Base-by-base conservation (phyloP, 53 echinoderm and acorn worm genomes). In the Crossaster papposus region DNA sequence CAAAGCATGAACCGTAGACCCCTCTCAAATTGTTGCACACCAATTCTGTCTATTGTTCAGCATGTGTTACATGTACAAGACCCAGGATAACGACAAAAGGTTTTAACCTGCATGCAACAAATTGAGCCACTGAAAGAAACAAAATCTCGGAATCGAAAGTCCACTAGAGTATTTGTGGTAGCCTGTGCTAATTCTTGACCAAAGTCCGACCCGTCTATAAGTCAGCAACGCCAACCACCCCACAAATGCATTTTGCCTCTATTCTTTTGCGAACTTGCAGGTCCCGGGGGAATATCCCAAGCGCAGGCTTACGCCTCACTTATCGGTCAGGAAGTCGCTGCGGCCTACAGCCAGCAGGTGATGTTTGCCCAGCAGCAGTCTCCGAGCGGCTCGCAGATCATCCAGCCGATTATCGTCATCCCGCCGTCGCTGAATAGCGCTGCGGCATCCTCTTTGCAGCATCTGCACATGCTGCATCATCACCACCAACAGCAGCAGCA, bases 361-460 rank as follows among this genome's bases (percentile, higher is more conserved):
- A 83, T 79, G 36, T 75, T 51, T 24, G 36, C 91, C 36, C 83
- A 90, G 73, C 82, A 75, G 75, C 79, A 89, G 30, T 62, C 88
- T 33, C 58, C 83, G 30, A 74, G 81, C 31, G 93, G 92, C 54
- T 92, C 95, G 2, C 97, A 95, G 93, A 97, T 97, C 91, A 97
- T 97, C 88, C 97, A 97, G 76, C 97, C 97, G 0, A 97, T 97
- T 64, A 97, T 97, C 28, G 97, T 97, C 20, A 97, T 97, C 78
- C 97, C 97, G 35, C 95, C 97, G 13, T 86, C 95, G 22, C 72
- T 95, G 29, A 88, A 89, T 81, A 85, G 82, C n/a, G 86, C 80
- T 11, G 81, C 79, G 0, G 78, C 90, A 9, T 52, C 82, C 22
- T 70, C 90, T 9, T 37, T 65, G 52, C 62, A 70, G 14, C 94